phyloP scores from a whole-genome alignment of 2,888 invertebrate genomes.

The Lacanobia wlatinum region DNA sequence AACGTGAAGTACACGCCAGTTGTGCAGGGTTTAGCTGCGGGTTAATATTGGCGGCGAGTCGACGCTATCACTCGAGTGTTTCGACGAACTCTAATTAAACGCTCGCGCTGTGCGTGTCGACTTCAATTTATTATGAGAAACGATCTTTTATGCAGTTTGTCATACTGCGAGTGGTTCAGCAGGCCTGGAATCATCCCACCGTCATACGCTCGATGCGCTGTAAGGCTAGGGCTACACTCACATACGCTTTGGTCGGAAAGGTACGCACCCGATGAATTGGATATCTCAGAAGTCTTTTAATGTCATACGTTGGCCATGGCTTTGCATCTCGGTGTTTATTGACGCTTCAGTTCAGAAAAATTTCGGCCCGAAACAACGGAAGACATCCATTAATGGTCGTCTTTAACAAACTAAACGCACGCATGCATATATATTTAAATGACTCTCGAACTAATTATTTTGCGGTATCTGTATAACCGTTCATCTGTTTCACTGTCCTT shows the following conservation, averaged over 20 bases:
- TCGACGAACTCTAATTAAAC: constrained; percentile 30
- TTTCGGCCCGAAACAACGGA: not conserved
- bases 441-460: too few species aligned
- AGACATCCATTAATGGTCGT: not conserved
- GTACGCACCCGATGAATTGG: not conserved
- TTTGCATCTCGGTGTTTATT: not conserved
- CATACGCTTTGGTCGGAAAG: not conserved
- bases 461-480: too few species aligned
- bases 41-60: not conserved
- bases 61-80: constrained; percentile 15
- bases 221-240: too few species aligned
- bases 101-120: not conserved
- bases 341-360: too few species aligned
- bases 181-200: not conserved
- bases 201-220: too few species aligned
- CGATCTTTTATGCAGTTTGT: not conserved
- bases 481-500: too few species aligned
- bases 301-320: not conserved
- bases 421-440: too few species aligned
- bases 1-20: not conserved
- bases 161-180: too few species aligned
- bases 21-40: not conserved
- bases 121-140: constrained; percentile 12
- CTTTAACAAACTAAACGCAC: not conserved
- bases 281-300: too few species aligned